phyloP scores from a whole-genome alignment of 2,888 invertebrate species.

The Steinernema hermaphroditum region DNA sequence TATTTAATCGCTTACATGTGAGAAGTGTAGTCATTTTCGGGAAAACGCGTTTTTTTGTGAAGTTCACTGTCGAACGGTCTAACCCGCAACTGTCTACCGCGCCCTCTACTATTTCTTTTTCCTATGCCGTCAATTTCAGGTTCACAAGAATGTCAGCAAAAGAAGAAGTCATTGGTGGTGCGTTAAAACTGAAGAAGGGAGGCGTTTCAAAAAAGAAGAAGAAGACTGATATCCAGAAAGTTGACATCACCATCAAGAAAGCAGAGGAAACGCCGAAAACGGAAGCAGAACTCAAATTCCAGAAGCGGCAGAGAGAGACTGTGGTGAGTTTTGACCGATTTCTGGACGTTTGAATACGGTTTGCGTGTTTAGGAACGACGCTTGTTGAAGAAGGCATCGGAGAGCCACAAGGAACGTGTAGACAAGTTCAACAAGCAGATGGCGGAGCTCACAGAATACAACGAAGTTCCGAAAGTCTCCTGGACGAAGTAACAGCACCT shows the following conservation, averaged over 20 bases:
- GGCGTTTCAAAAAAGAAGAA: constrained; percentile 39
- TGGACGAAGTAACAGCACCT: constrained; percentile 67
- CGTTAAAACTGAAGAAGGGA: constrained; percentile 49
- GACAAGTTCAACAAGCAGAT: constrained; percentile 66
- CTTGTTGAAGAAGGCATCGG: constrained; percentile 58
- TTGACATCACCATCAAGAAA: constrained; percentile 56
- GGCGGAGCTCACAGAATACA: constrained; percentile 66
- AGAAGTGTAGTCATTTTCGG: too few relatives aligned
- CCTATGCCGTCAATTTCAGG: not conserved
- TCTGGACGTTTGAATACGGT: not conserved
- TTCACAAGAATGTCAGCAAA: constrained; percentile 4
- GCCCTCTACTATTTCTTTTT: too few relatives aligned
- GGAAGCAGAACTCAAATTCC: constrained; percentile 62
- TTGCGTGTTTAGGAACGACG: constrained; percentile 33
- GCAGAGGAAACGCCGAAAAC: constrained; percentile 51
- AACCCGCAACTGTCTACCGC: too few relatives aligned
- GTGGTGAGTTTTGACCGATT: constrained; percentile 45
- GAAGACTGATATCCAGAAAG: constrained; percentile 42
- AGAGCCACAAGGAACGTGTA: constrained; percentile 62
- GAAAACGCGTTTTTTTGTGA: too few relatives aligned
- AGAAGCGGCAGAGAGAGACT: constrained; percentile 56
- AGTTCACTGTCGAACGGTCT: too few relatives aligned
- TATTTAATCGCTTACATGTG: too few relatives aligned
- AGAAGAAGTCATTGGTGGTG: constrained; percentile 41
- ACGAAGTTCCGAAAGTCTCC: constrained; percentile 67